Evolutionary conservation across 2,113 vertebrate species (phyloP).

Genomic region (Semnornis frantzii): DNA sequence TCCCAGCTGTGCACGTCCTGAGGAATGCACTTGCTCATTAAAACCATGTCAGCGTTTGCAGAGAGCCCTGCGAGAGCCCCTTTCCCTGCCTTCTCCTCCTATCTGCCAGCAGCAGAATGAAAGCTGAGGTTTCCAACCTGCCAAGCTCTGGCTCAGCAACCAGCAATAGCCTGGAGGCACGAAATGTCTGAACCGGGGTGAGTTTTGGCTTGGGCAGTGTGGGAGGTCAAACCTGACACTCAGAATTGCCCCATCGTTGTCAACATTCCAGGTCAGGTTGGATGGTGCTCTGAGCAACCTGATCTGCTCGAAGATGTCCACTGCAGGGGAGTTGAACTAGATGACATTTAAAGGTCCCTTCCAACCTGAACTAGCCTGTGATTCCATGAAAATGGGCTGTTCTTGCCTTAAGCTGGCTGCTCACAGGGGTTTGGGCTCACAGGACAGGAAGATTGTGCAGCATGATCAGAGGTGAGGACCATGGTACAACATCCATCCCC

Average conservation of each 20-base stretch:
- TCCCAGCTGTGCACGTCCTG: not conserved
- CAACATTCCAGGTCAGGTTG: not conserved
- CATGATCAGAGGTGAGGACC: not conserved
- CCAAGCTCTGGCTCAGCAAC: not conserved
- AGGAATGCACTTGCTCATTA: slow-evolving; percentile 37
- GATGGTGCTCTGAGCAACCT: not conserved
- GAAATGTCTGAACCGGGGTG: not conserved
- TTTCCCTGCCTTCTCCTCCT: not conserved
- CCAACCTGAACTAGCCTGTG: not conserved
- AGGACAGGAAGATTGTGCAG: not conserved
- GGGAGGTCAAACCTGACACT: not conserved
- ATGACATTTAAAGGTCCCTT: no score
- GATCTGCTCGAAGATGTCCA: not conserved
- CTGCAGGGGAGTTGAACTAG: not conserved
- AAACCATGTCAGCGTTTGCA: not conserved
- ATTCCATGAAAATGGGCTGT: no score
- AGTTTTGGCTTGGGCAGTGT: not conserved
- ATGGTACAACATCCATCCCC: rapidly evolving
- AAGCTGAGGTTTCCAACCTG: not conserved
- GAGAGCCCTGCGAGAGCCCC: not conserved
- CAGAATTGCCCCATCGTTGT: not conserved
- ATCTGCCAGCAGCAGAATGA: not conserved
- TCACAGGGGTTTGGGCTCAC: not conserved
- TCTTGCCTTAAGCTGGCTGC: not conserved
- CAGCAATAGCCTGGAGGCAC: not conserved